Conservation (phyloP, 2,797 vertebrate species). For the Hylomyscus alleni region DNA sequence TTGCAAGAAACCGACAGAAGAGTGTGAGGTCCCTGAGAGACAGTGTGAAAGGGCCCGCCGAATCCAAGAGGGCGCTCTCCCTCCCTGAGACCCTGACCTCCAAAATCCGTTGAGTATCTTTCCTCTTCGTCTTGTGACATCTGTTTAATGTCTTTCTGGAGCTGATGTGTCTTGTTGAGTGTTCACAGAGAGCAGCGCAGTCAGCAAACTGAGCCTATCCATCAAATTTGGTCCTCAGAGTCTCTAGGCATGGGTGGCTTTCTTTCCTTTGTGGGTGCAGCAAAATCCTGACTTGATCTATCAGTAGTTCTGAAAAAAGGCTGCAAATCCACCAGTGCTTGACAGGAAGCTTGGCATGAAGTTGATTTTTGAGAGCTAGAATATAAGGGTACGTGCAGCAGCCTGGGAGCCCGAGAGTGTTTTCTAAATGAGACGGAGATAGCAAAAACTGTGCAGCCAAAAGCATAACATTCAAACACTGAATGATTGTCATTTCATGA, state of each 20-base stretch:
- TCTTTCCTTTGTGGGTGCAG: not conserved
- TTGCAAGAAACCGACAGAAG: conserved; percentile 98
- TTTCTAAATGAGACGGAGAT: not conserved
- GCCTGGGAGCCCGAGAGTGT: not conserved
- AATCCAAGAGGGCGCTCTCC: conserved; percentile 97
- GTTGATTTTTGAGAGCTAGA: conserved; percentile 20
- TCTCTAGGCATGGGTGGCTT: conserved; percentile 31
- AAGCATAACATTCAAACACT: not conserved
- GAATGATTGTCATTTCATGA: not conserved
- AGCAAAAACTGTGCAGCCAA: not conserved
- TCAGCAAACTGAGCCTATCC: not conserved
- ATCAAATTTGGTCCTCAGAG: conserved; percentile 53
- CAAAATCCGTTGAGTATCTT: conserved; percentile 96
- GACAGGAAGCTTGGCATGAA: not conserved
- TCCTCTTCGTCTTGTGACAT: conserved; percentile 55
- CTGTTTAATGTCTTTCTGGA: conserved; percentile 80
- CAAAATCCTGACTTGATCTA: conserved; percentile 5
- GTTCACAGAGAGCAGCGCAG: conserved; percentile 56
- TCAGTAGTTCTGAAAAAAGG: not conserved
- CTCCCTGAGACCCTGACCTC: conserved; percentile 97
- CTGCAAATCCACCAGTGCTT: not conserved
- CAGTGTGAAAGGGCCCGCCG: conserved; percentile 95
- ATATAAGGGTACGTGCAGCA: not conserved
- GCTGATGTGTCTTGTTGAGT: conserved; percentile 71
- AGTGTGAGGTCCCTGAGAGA: conserved; percentile 97